A percentile compares a stretch with the other conserved stretches of the same genome.
phyloP scores from a whole-genome alignment of 2,888 invertebrate species.

The Parelbella ahira region DNA sequence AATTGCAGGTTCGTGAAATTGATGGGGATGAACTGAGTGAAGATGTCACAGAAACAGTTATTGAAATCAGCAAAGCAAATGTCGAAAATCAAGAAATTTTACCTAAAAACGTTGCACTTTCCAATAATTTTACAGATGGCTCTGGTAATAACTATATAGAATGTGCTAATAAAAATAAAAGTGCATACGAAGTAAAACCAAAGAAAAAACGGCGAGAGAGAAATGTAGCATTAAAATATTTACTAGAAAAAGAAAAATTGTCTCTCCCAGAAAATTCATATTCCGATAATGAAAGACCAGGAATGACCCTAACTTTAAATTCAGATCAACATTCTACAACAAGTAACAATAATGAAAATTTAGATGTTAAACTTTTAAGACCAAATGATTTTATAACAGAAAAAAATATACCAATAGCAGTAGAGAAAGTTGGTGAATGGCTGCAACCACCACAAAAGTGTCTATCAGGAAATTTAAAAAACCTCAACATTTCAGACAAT shows the following conservation, averaged over 20 bases:
- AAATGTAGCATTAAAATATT: constrained; percentile 49
- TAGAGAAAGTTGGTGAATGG: constrained; percentile 17
- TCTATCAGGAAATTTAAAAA: background rate
- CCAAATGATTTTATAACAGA: constrained; percentile 36
- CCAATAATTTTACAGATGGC: too few species aligned
- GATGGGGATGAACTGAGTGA: constrained; percentile 26
- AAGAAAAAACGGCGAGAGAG: constrained; percentile 34
- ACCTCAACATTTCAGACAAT: background rate
- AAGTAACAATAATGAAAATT: constrained; percentile 17
- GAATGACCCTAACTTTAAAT: background rate
- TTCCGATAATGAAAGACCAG: background rate
- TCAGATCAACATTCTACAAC: constrained; percentile 8
- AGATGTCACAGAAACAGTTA: constrained; percentile 25
- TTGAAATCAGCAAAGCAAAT: constrained; percentile 18
- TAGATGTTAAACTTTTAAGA: constrained; percentile 33
- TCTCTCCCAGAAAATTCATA: constrained; percentile 1
- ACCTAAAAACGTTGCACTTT: background rate
- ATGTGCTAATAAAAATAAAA: background rate
- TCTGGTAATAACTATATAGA: background rate
- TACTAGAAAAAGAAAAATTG: constrained; percentile 30
- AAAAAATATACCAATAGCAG: constrained; percentile 1
- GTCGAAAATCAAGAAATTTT: constrained; percentile 9
- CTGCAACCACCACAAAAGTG: background rate
- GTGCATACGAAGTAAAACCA: constrained; percentile 8
- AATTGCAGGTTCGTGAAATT: constrained; percentile 42